Base-by-base conservation (phyloP, 2,113 vertebrate genomes). In the Leuciscus idus region DNA sequence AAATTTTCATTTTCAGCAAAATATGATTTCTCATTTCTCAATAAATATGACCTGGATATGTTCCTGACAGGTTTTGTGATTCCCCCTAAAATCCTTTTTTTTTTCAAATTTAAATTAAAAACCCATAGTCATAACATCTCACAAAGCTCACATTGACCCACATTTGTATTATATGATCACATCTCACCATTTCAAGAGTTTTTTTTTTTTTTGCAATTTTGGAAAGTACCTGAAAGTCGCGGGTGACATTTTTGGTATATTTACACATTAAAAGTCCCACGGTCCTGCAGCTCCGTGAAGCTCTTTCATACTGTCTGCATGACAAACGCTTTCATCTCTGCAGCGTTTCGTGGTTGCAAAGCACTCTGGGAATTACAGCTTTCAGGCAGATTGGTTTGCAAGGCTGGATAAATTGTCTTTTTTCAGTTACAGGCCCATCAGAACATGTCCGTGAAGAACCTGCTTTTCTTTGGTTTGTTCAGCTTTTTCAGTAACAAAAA, bases 401-500 rank as follows among this genome's bases (percentile, higher is more conserved):
- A 84, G 82, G 82, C 82, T 68, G 57, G 77, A 80, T 10, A 15
- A 50, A 81, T 68, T 81, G 80, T 50, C 75, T 85, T 57, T 55
- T 80, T 80, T 72, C 43, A 66, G 46, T 17, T 36, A n/a, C 61
- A 73, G 10, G 50, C 52, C 30, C 52, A 3, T 57, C 19, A 36
- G 9, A 57, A 57, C 21, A 55, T 55, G n/a, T 50, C 26, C 75
- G 55, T 15, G 66, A 55, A 30, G 46, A 28, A 26, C 46, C 48
- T 59, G 30, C 52, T n/a, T 6, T 61, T 61, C 59, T 83, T 77
- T 74, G 86, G 72, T 77, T 81, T 85, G 50, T 48, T 73, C 23
- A 81, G 52, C 36, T 90, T 88, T 81, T 84, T 89, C 83, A 64
- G 84, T 30, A 83, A 88, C 76, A 84, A 83, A 78, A 86, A 76